Base-by-base conservation (phyloP, 2,888 invertebrate genomes). In the Spodoptera picta region DNA sequence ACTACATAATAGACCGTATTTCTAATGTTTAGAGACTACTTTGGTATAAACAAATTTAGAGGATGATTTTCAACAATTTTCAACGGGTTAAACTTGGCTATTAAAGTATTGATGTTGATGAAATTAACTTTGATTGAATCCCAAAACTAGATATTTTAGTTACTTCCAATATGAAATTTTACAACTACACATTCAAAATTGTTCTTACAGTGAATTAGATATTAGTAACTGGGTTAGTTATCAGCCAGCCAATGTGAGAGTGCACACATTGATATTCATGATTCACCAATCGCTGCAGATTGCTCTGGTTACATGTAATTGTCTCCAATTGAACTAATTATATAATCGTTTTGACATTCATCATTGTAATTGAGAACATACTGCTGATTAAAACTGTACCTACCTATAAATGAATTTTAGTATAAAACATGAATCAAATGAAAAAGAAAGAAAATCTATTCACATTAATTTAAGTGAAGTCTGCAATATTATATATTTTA, bases 281-380 rank as follows among this genome's bases (percentile, higher is more conserved):
- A 92, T 83, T 91, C 92, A 91, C 82, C 87, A 89, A 89, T 90
- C 85, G 78, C 71, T 77, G 86, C 85, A 88, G 80, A 90, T 89
- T 89, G 88, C 77, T 85, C 85, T 79, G 73, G 83, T 85, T 88
- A 84, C 86, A 83, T 83, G 81, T 77, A 79, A 89, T 88, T 91
- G 88, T 82, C 77, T 83, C 81, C 89, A 92, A 92, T 92, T 93
- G 87, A 87, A 84, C 85, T 83, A 88, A 85, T 81, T 81, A 79
- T 75, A 77, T 83, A 86, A 88, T 86, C 84, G 83, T 81, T 81
- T 84, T 79, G 73, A 79, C 78, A 81, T 83, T 77, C 71, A 76
- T 77, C 61, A 75, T 44, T 49, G 36, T 59, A 65, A 69, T 71
- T 27, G 56, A 60, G 23, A 60, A 46, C 55, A 63, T 66, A 66